These are phyloP conservation scores for Arvicanthis niloticus DNA, from an alignment of 2,113 vertebrate species.

Conservation along the genomic window DNA sequence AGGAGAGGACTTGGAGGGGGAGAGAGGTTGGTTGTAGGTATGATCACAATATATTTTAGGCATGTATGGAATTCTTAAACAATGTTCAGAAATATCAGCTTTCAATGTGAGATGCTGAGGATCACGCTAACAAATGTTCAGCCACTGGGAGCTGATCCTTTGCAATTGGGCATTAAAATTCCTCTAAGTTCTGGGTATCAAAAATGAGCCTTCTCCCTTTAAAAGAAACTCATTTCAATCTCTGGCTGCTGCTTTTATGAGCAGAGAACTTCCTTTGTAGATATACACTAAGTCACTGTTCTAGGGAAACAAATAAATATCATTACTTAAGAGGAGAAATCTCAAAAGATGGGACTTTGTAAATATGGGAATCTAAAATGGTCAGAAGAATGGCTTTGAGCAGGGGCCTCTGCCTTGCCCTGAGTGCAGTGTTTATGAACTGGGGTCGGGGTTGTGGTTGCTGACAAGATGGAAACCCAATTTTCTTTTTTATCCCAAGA, in stretches of 20 bases:
- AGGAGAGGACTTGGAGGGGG: neutral
- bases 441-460: neutral
- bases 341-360: neutral
- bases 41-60: neutral
- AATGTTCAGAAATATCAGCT: neutral
- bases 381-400: neutral
- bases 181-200: neutral
- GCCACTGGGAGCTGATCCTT: neutral
- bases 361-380: neutral
- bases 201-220: neutral
- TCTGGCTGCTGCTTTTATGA: neutral
- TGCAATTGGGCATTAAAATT: neutral
- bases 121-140: neutral
- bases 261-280: neutral
- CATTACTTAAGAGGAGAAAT: neutral
- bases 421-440: slow-evolving; percentile 9
- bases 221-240: neutral
- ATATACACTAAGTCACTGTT: neutral
- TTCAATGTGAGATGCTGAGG: neutral
- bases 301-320: neutral
- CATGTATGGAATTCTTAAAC: neutral
- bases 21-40: no score
- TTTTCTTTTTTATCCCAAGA: slow-evolving; percentile 27
- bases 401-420: neutral
- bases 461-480: neutral